Evolutionary conservation across 2,888 invertebrate genomes (phyloP), one percentile per base, ranked within the genome.

Genomic region (Hydropsyche betteni): DNA sequence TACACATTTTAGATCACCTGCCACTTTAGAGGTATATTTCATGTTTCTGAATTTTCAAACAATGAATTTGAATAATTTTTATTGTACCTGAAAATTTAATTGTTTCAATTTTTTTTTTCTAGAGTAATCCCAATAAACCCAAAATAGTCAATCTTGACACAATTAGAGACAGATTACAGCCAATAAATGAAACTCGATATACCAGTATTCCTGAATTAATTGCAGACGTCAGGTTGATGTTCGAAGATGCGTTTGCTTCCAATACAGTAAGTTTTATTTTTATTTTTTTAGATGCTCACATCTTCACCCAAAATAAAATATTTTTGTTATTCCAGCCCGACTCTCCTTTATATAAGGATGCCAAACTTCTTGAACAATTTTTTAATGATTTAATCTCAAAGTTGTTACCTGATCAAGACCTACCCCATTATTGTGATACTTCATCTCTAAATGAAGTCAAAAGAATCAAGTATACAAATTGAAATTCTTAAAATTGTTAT

Each of bases 1-100:
- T 86, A 90, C 94, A 81, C 92, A 93, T 78, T 97, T 97, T 86
- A 91, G 97, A 82, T 95, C 96, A 86, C 90, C 94, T 74, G 94
- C 95, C 80, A 91, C 93, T 79, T 86, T 89, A 69, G 92, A 93
- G 82, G 93, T 93, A 85, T 88, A 88, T 84, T n/a, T 68, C 33
- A 5, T 68, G 1, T n/a, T 12, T 55, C 8, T 55, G 6, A 55
- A 55, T 55, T 55, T 55, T 7, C 55, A 55, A 44, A 44, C 1
- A 8, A 4, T 44, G 1, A 8, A 44, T 4, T 10, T 44, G 24
- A 24, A 2, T 24, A 24, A 24, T 24, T 16, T 69, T 51, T n/a
- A n/a, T n/a, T n/a, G n/a, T n/a, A n/a, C n/a, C n/a, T n/a, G n/a
- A n/a, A n/a, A n/a, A n/a, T n/a, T n/a, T 55, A 44, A 79, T 78